phyloP scores from a whole-genome alignment of 2,888 invertebrate genomes.

The Eustalomyia histrio region DNA sequence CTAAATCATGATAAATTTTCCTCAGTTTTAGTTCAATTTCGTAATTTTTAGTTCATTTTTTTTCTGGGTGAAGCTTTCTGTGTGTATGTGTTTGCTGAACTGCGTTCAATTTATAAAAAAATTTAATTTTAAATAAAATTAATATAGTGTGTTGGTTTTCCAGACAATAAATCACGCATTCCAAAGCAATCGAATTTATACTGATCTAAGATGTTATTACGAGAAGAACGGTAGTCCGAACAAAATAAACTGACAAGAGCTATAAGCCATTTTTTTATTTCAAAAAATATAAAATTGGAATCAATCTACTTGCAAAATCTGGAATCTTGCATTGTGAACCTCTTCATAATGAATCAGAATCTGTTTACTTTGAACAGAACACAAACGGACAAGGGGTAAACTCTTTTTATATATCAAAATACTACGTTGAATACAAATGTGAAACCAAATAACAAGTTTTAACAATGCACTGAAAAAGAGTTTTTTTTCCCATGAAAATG shows the following conservation, averaged over 20 bases:
- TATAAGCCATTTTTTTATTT: neutral
- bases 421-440: neutral
- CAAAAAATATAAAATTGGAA: constrained; percentile 8
- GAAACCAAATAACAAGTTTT: too few relatives aligned
- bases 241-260: neutral
- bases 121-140: too few relatives aligned
- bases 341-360: neutral
- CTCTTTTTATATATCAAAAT: too few relatives aligned
- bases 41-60: too few relatives aligned
- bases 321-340: neutral
- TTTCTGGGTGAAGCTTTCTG: too few relatives aligned
- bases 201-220: neutral
- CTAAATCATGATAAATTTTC: too few relatives aligned
- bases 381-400: neutral
- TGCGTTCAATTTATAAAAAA: too few relatives aligned
- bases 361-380: neutral
- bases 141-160: too few relatives aligned
- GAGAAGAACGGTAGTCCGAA: neutral
- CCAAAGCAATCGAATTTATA: neutral
- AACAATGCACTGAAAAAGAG: too few relatives aligned
- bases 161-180: neutral
- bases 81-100: too few relatives aligned
- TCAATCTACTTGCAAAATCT: constrained; percentile 2
- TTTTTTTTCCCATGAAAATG: too few relatives aligned
- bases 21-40: too few relatives aligned